These are phyloP conservation scores for Lapara coniferarum DNA, from an alignment of 2,888 invertebrate species.

Conservation along the genomic window DNA sequence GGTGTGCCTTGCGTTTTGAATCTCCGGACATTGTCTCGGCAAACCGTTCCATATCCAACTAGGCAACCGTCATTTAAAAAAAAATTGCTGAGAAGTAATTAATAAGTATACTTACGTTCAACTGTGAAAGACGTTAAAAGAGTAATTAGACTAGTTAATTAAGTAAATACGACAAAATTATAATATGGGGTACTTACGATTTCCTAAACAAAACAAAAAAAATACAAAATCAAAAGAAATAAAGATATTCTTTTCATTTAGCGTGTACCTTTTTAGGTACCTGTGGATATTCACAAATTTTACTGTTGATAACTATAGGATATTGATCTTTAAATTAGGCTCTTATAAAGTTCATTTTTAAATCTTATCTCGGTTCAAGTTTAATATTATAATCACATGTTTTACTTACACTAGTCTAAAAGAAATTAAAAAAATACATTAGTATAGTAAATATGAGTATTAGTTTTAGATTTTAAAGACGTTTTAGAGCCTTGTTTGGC, in stretches of 20 bases:
- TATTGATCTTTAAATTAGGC: no score
- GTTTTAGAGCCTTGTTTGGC: background rate
- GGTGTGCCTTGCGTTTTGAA: no score
- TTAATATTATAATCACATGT: no score
- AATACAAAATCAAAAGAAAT: background rate
- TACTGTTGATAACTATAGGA: no score
- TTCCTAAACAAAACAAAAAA: background rate
- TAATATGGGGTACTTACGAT: background rate
- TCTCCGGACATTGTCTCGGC: no score
- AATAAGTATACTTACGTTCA: conserved; percentile 5
- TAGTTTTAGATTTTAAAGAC: no score
- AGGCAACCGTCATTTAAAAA: no score
- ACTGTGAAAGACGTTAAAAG: background rate
- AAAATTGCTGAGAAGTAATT: background rate
- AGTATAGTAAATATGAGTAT: background rate
- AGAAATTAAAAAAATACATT: background rate
- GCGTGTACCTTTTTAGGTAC: background rate
- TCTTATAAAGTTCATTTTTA: no score
- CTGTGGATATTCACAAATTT: no score
- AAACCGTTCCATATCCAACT: no score
- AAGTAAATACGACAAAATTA: background rate
- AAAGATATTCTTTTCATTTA: background rate
- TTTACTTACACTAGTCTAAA: conserved; percentile 10
- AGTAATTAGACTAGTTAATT: background rate
- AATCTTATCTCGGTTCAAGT: no score